A percentile compares a stretch with the other conserved stretches of the same genome.
phyloP scores from a whole-genome alignment of 2,888 invertebrate species.

The Eilema caniola region DNA sequence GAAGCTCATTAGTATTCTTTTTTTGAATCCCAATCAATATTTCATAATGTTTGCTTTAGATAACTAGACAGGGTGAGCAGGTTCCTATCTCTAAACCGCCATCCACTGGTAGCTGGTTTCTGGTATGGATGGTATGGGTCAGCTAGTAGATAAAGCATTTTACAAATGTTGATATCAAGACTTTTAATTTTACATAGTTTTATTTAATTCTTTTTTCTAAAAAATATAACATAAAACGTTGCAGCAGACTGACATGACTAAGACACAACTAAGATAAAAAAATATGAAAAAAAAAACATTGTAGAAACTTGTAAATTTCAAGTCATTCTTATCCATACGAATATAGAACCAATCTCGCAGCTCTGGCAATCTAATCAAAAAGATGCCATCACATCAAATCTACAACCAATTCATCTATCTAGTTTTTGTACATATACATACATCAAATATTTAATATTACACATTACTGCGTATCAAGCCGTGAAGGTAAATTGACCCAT shows the following conservation, averaged over 20 bases:
- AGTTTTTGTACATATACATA: conserved; percentile 55
- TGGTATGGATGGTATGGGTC: neutral
- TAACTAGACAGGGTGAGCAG: no score
- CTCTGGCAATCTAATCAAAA: conserved; percentile 32
- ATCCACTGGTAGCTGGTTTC: neutral
- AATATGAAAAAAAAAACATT: neutral
- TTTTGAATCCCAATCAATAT: neutral
- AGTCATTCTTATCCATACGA: neutral
- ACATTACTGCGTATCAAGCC: conserved; percentile 63
- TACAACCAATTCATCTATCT: conserved; percentile 32
- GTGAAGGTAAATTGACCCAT: conserved; percentile 66
- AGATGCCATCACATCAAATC: conserved; percentile 36
- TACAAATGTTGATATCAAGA: no score
- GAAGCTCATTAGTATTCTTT: neutral
- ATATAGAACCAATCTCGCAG: conserved; percentile 10
- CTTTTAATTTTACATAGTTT: neutral
- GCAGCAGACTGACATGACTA: neutral
- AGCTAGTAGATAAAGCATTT: no score
- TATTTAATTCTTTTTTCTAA: neutral
- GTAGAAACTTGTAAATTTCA: neutral
- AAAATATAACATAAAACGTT: neutral
- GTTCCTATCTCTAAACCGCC: neutral
- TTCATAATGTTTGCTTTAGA: neutral
- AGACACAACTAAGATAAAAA: no score
- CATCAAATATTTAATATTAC: conserved; percentile 60